Evolutionary conservation across 64 coral and sea anemone genomes (phyloP).

Genomic region (Dendronephthya gigantea): DNA sequence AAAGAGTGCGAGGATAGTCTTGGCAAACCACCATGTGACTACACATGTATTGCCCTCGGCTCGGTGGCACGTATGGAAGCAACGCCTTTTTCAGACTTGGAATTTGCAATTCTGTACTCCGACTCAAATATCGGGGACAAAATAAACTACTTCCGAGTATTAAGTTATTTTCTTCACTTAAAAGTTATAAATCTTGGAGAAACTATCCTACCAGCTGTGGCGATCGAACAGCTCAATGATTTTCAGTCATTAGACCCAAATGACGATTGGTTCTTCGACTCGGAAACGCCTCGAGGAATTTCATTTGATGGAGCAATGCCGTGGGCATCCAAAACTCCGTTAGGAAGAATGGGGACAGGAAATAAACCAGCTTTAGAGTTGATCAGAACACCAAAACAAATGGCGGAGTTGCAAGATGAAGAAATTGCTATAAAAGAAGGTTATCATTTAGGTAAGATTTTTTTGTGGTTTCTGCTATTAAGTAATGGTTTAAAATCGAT

Average conservation of each 20-base stretch:
- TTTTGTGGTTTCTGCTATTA: background rate
- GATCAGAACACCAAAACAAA: conserved; percentile 9
- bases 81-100: background rate
- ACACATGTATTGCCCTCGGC: background rate
- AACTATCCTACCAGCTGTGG: background rate
- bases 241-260: background rate
- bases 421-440: conserved; percentile 3
- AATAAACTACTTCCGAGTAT: conserved; percentile 1
- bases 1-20: background rate
- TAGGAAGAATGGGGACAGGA: background rate
- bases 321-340: background rate
- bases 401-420: conserved; percentile 8
- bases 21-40: conserved; percentile 8
- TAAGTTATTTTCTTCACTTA: background rate
- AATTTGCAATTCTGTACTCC: background rate
- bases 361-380: background rate
- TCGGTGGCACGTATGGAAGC: background rate
- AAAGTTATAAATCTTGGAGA: conserved; percentile 12
- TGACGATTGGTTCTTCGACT: background rate
- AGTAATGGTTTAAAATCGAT: too few relatives aligned
- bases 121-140: background rate
- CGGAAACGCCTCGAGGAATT: background rate
- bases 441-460: conserved; percentile 1
- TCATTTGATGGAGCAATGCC: conserved; percentile 12
- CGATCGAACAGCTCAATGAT: background rate